These are phyloP conservation scores for Lycia hirtaria DNA, from an alignment of 2,888 invertebrate genomes.

Conservation along the genomic window DNA sequence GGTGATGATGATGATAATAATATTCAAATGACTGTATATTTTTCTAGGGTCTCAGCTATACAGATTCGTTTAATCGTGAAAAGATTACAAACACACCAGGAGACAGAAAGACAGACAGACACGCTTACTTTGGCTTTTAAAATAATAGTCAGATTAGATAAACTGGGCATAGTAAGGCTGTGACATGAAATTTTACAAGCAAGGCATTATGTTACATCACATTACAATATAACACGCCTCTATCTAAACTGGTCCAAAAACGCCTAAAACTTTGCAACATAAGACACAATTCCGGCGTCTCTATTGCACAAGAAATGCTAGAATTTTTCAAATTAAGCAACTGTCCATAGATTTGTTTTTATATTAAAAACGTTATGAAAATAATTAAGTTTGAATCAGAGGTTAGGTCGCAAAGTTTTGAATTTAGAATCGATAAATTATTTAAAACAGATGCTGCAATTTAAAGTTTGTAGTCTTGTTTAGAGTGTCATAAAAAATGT, in stretches of 20 bases:
- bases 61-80: no score
- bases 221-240: slow-evolving; percentile 32
- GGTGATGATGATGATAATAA: no score
- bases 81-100: no score
- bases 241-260: slow-evolving; percentile 34
- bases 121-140: no score
- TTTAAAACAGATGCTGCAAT: neutral
- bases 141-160: no score
- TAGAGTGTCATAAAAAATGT: no score
- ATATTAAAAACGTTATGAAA: slow-evolving; percentile 13
- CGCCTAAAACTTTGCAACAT: slow-evolving; percentile 23
- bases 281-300: slow-evolving; percentile 22
- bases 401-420: neutral
- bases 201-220: slow-evolving; percentile 29
- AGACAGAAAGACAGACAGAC: no score
- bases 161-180: slow-evolving; percentile 10
- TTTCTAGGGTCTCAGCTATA: no score
- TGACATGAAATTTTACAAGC: slow-evolving; percentile 33
- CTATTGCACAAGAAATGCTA: slow-evolving; percentile 35
- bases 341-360: slow-evolving; percentile 7
- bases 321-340: slow-evolving; percentile 31
- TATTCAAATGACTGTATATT: no score
- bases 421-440: neutral
- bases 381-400: slow-evolving; percentile 23
- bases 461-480: neutral